These are phyloP conservation scores for Trachelipus rathkii DNA, from an alignment of 1,140 invertebrate species.

Conservation along the genomic window DNA sequence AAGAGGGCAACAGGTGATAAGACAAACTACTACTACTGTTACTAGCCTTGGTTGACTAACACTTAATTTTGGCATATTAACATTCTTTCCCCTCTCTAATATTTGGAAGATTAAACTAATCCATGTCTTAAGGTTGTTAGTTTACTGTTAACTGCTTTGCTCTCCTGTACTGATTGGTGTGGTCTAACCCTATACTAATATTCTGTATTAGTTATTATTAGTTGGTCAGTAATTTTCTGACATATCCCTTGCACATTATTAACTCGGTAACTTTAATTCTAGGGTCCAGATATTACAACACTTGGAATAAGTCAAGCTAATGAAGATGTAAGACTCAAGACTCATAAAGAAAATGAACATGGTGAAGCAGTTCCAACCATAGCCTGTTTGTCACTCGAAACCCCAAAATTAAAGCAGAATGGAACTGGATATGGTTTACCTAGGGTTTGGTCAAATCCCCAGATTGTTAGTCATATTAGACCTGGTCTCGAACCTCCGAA, in stretches of 20 bases:
- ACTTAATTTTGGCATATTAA: no score
- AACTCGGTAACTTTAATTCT: no score
- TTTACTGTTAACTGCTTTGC: no score
- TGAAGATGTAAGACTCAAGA: constrained; percentile 36
- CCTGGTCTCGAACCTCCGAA: constrained; percentile 54
- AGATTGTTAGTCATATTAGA: constrained; percentile 54
- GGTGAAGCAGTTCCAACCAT: constrained; percentile 24
- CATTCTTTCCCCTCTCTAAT: no score
- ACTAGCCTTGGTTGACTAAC: no score
- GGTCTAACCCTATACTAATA: no score
- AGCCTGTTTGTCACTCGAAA: constrained; percentile 28
- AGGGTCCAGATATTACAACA: constrained; percentile 43
- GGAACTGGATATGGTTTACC: constrained; percentile 55
- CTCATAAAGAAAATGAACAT: constrained; percentile 26
- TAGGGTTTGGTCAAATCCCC: constrained; percentile 69
- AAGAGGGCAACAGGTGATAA: constrained; percentile 1
- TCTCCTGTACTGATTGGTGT: no score
- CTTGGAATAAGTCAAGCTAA: constrained; percentile 39
- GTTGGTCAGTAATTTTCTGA: no score
- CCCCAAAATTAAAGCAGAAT: constrained; percentile 14
- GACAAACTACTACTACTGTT: not conserved
- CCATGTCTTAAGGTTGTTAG: no score
- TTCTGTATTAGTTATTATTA: no score
- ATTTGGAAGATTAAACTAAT: no score
- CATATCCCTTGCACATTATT: no score